Base-by-base conservation (phyloP, 1,140 invertebrate genomes). In the Meloidogyne chitwoodi region DNA sequence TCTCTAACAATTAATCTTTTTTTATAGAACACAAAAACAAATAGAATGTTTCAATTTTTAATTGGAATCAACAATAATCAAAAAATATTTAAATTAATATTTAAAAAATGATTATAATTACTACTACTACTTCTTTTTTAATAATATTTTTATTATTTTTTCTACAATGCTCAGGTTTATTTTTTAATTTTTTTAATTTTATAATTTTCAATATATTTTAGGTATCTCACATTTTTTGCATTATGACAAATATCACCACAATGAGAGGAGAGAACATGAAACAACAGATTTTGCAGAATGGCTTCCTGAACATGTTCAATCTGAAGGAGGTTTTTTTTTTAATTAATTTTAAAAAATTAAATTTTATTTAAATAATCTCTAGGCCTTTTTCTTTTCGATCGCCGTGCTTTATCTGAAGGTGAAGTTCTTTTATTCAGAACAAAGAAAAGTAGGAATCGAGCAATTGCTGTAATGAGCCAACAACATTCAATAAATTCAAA, bases 381-480 rank as follows among this genome's bases (percentile, higher is more conserved):
- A 80, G 79, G 79, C 11, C 72, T 81, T 11, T 80, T 84, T 27
- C 71, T 73, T 5, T 56, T 82, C 16, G 74, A 82, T 65, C 82
- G 83, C 16, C 41, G 63, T 27, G 34, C 78, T 16, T 75, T 74
- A 29, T 72, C 83, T 8, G 83, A 82, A 67, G 81, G 81, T 14
- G 81, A 82, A 77, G 81, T 82, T 19, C n/a, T 82, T 14, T 66
- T 82, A 26, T 82, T 82, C 56, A 41, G 68, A 44, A 84, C 82
- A 41, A 82, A 84, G 29, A 82, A 84, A 61, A 84, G 65, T 71
- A 41, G 83, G 1, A 77, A 82, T 70, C 61, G 81, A 63, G 81
- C 81, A 0, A 84, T 82, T 75, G 79, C 81, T n/a, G 68, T 82
- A 27, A 82, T 82, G 81, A 71, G 74, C 11, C 19, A 64, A 38